A percentile compares a stretch with the other conserved stretches of the same genome.
Conservation (phyloP, 2,797 vertebrate genomes). For the Mormyrus hasselquistii region DNA sequence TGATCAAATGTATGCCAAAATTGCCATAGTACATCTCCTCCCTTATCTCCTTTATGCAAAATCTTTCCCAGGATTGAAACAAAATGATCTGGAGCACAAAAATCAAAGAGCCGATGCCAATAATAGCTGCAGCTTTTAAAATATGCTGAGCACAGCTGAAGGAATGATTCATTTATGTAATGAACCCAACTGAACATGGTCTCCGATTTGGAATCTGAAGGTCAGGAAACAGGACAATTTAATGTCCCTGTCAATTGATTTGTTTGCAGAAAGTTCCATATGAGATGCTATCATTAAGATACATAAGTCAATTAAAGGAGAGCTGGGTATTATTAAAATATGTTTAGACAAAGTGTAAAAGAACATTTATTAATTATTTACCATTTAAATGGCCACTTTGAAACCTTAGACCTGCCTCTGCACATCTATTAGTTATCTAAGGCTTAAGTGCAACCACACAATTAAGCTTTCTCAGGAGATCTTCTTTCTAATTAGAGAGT, state of each 20-base stretch:
- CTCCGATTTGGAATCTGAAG: not conserved
- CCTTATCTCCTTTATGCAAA: not conserved
- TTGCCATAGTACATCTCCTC: not conserved
- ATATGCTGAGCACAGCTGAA: not conserved
- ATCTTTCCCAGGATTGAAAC: not conserved
- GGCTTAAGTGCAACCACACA: not conserved
- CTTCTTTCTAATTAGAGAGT: constrained; percentile 6
- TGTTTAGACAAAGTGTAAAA: constrained; percentile 6
- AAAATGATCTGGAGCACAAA: not conserved
- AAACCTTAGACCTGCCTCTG: not conserved
- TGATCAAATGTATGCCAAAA: not conserved
- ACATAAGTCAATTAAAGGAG: not conserved
- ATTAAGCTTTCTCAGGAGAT: constrained; percentile 12
- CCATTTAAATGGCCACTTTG: constrained; percentile 7
- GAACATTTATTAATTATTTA: constrained; percentile 1
- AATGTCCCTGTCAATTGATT: not conserved
- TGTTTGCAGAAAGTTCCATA: not conserved
- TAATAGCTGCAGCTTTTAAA: not conserved
- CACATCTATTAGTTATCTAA: constrained; percentile 5
- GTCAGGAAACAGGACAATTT: not conserved
- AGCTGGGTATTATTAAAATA: not conserved
- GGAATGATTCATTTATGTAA: constrained; percentile 4
- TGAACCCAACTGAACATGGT: not conserved
- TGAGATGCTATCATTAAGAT: not conserved
- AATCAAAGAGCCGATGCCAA: not conserved